Base-by-base conservation (phyloP, 2,797 vertebrate genomes). In the Chaunax sp. region DNA sequence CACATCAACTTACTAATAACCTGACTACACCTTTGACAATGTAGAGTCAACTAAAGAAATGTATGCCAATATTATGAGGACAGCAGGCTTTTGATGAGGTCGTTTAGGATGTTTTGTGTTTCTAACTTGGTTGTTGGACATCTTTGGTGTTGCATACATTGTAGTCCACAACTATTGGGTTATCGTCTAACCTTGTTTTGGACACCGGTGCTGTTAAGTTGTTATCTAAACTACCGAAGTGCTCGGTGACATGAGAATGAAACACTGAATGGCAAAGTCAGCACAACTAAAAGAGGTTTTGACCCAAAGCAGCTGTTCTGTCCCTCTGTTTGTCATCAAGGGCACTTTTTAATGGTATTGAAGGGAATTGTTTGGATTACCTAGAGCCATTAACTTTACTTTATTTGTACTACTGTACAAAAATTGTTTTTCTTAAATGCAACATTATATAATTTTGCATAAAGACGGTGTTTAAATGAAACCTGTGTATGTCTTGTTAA, bases 1-100 rank as follows among this genome's bases (percentile, higher is more conserved):
- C 62, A 18, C 82, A 72, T 0, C 81, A 22, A 51, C 73, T 83
- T 0, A 44, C 62, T 0, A 18, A 61, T 2, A 63, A 40, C 4
- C 40, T 86, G 18, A 25, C 67, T 1, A 0, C 82, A 8, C 81
- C 82, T 26, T 47, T 90, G 23, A 35, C 78, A 0, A n/a, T 76
- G 56, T 85, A 85, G 47, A 33, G 3, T 19, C 15, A 12, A 12
- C 18, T 49, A 28, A 47, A 45, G 43, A 46, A 22, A 37, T 18
- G 23, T 1, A 22, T 8, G 11, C 4, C 16, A 1, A 13, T 8
- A 20, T 22, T 28, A n/a, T n/a, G 23, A 63, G 20, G 16, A 43
- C 25, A 46, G 4, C 1, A 37, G 23, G n/a, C 23, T 30, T 52
- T 46, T 44, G 12, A 30, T 5, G n/a, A n/a, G 16, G n/a, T 7